Conservation (phyloP, 2,888 invertebrate genomes). For the Mayetiola destructor region DNA sequence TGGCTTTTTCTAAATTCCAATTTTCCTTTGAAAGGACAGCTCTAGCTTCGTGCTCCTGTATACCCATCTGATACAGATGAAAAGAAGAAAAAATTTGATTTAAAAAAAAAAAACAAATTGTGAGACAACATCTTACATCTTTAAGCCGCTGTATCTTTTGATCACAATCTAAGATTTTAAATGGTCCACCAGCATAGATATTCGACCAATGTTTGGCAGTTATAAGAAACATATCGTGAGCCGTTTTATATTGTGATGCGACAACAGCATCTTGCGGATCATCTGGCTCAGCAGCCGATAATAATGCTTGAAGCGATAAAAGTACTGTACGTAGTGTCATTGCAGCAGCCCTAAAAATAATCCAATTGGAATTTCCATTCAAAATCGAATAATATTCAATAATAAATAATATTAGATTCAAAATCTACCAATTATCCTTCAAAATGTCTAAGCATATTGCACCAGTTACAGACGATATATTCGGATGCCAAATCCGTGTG, state of each 20-base stretch:
- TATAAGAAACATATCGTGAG: slow-evolving; percentile 66
- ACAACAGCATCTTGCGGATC: slow-evolving; percentile 96
- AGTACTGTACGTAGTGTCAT: slow-evolving; percentile 94
- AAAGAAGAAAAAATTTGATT: too few relatives aligned
- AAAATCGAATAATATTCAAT: neutral
- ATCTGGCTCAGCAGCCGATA: slow-evolving; percentile 84
- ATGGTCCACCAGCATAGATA: slow-evolving; percentile 77
- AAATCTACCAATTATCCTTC: slow-evolving; percentile 67
- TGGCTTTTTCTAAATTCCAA: slow-evolving; percentile 87
- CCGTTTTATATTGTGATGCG: slow-evolving; percentile 89
- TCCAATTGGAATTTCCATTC: neutral
- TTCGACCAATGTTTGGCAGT: slow-evolving; percentile 96
- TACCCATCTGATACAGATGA: too few relatives aligned
- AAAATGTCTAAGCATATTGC: slow-evolving; percentile 98
- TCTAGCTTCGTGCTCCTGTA: slow-evolving; percentile 75
- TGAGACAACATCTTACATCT: too few relatives aligned
- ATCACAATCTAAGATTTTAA: slow-evolving; percentile 63
- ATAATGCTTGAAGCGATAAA: slow-evolving; percentile 84
- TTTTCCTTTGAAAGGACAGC: slow-evolving; percentile 82
- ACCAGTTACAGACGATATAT: slow-evolving; percentile 96
- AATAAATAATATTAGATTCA: neutral
- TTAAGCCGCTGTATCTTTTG: slow-evolving; percentile 73
- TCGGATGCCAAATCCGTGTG: slow-evolving; percentile 99
- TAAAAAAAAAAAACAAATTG: too few relatives aligned
- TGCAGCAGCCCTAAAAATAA: slow-evolving; percentile 73